Conservation (phyloP, 2,797 vertebrate genomes). For the Mastacembelus armatus region DNA sequence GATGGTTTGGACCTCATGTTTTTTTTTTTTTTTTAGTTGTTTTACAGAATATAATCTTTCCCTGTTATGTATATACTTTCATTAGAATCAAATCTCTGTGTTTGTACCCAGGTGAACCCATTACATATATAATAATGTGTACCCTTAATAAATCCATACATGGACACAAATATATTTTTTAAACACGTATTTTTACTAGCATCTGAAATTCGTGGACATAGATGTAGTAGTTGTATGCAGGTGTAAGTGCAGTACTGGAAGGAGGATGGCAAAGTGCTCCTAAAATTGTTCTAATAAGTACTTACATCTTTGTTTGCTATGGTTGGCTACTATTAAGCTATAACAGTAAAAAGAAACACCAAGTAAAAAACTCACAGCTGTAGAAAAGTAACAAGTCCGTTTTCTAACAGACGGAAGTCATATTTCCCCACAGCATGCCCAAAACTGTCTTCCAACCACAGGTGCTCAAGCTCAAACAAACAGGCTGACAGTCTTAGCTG, state of each 20-base stretch:
- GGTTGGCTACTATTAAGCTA: conserved; percentile 13
- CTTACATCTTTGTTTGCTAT: conserved; percentile 5
- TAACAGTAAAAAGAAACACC: conserved; percentile 6
- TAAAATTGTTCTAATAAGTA: conserved; percentile 1
- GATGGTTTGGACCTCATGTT: conserved; percentile 8
- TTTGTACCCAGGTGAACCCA: neutral
- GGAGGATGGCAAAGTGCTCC: neutral
- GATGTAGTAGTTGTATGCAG: conserved; percentile 11
- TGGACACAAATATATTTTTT: neutral
- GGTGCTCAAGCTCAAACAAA: conserved; percentile 17
- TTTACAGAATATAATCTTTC: neutral
- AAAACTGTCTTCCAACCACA: conserved; percentile 2
- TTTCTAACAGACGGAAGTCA: conserved; percentile 9
- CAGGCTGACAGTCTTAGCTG: conserved; percentile 3
- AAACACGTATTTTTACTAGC: too few relatives aligned
- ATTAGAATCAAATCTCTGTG: conserved; percentile 13
- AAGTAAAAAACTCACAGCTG: conserved; percentile 19
- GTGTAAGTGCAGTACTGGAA: neutral
- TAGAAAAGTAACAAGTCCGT: conserved; percentile 41
- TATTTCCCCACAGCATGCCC: conserved; percentile 26
- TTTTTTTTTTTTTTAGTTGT: conserved; percentile 10
- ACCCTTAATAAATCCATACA: neutral
- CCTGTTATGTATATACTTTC: neutral
- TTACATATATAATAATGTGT: neutral
- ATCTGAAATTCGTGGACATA: conserved; percentile 14